Evolutionary conservation across 92 coral and sea anemone genomes (phyloP), one percentile per base, ranked within the genome.

Genomic region (Parazoanthus atlanticus): DNA sequence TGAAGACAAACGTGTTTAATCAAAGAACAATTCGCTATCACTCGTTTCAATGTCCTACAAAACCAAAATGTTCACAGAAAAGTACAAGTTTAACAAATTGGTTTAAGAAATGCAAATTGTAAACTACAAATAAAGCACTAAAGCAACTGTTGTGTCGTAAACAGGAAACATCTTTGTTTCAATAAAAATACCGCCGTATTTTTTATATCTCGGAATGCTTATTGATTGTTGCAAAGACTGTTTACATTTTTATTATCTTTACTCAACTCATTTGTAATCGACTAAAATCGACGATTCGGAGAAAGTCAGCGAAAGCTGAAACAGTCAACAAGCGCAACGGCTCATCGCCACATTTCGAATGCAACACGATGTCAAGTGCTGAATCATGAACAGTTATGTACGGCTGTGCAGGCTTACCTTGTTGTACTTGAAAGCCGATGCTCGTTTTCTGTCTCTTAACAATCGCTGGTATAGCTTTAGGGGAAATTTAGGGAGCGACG

Each of bases 111-210:
- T 74, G 3, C 2, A 16, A 4, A 3, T 31, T 31, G 40, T 16
- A 31, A 74, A 74, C 78, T 33, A 17, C 41, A 31, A 74, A 30
- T 32, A 8, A 74, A 32, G 25, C 78, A 17, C 78, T 16, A 33
- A 74, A 74, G 10, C 69, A 61, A 23, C 26, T 61, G 28, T 61
- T 61, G 26, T 61, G 69, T 61, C 69, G 28, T 61, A 61, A 84
- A 84, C 78, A 84, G 87, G 87, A 84, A 84, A 70, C 61, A 19
- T 40, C 87, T 84, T 43, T 84, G 66, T 84, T 29, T 26, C 31
- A 34, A 69, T 28, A 47, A 70, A 28, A 69, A 84, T 8, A 23
- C 52, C 43, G 30, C 79, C 49, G 8, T 1, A 33, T 49, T 43
- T 41, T 4, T 78, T 78, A 11, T 47, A 43, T 43, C 25, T 43